These are phyloP conservation scores for Takifugu flavidus DNA, from an alignment of 2,113 vertebrate species.

Conservation along the genomic window DNA sequence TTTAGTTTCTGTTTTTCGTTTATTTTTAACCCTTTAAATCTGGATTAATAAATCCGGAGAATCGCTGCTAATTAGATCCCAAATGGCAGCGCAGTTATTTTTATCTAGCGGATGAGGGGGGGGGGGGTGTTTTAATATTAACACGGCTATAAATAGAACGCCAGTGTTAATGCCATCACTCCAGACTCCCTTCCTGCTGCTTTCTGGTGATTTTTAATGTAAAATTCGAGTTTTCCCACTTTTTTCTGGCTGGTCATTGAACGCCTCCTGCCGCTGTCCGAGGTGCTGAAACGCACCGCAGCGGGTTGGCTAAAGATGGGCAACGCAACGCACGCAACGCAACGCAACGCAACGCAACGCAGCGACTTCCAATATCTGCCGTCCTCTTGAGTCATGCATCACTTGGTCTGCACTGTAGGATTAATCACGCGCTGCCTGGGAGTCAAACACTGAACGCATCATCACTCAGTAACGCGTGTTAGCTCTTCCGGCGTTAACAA, in stretches of 20 bases:
- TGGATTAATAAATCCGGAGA: not conserved
- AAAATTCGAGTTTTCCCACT: not conserved
- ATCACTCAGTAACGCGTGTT: slow-evolving; percentile 9
- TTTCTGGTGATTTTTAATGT: slow-evolving; percentile 13
- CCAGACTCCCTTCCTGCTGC: slow-evolving; percentile 19
- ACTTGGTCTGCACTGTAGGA: slow-evolving; percentile 6
- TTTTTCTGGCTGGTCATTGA: not conserved
- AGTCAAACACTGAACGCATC: slow-evolving; percentile 1
- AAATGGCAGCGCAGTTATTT: slow-evolving; percentile 41
- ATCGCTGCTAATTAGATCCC: slow-evolving; percentile 32
- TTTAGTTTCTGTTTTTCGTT: not conserved
- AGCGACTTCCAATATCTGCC: not conserved
- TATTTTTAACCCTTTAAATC: not conserved
- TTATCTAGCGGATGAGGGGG: slow-evolving; percentile 26
- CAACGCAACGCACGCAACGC: slow-evolving; percentile 1
- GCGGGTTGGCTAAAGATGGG: slow-evolving; percentile 7
- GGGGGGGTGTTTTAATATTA: slow-evolving; percentile 65
- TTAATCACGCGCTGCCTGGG: slow-evolving; percentile 3
- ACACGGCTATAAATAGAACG: slow-evolving; percentile 74
- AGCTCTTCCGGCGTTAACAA: slow-evolving; percentile 39
- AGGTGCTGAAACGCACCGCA: slow-evolving; percentile 67
- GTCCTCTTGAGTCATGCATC: not conserved
- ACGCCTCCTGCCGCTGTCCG: slow-evolving; percentile 54
- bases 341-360: slow-evolving; percentile 2
- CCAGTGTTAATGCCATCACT: slow-evolving; percentile 49